These are phyloP conservation scores for Adelosebastes latens DNA, from an alignment of 2,797 vertebrate species.

Conservation along the genomic window DNA sequence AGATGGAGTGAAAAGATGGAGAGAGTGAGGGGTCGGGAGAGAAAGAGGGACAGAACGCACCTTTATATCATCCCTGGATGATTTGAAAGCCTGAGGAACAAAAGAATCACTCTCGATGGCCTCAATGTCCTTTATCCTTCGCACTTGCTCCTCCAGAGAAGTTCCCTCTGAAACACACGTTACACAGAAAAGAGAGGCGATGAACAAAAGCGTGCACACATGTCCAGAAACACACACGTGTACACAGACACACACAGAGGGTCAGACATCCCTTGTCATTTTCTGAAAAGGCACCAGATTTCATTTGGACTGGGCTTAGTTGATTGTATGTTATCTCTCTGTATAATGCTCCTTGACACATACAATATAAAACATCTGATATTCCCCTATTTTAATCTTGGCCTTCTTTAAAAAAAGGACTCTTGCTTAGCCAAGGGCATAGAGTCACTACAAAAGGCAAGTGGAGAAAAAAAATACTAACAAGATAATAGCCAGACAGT, in stretches of 20 bases:
- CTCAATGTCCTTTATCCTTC: constrained; percentile 96
- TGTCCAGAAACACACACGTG: constrained; percentile 4
- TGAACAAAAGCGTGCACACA: constrained; percentile 64
- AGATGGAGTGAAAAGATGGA: constrained; percentile 74
- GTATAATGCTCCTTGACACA: constrained; percentile 67
- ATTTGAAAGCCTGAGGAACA: constrained; percentile 96
- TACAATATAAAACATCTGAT: constrained; percentile 66
- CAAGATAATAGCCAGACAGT: constrained; percentile 77
- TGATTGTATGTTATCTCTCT: constrained; percentile 53
- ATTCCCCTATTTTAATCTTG: constrained; percentile 75
- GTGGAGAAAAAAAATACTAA: constrained; percentile 62
- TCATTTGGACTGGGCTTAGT: constrained; percentile 51
- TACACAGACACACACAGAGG: neutral
- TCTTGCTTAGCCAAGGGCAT: constrained; percentile 68
- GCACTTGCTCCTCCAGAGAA: constrained; percentile 93
- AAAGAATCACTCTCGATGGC: constrained; percentile 97
- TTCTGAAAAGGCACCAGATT: constrained; percentile 62
- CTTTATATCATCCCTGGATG: constrained; percentile 92
- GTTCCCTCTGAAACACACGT: constrained; percentile 87
- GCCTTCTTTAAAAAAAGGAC: constrained; percentile 52
- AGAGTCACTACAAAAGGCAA: constrained; percentile 56
- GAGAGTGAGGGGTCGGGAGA: constrained; percentile 67
- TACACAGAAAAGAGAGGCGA: constrained; percentile 43
- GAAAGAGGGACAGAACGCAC: constrained; percentile 83
- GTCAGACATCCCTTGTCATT: constrained; percentile 48